Base-by-base conservation (phyloP, 1,140 invertebrate species). In the Vanessa atalanta region DNA sequence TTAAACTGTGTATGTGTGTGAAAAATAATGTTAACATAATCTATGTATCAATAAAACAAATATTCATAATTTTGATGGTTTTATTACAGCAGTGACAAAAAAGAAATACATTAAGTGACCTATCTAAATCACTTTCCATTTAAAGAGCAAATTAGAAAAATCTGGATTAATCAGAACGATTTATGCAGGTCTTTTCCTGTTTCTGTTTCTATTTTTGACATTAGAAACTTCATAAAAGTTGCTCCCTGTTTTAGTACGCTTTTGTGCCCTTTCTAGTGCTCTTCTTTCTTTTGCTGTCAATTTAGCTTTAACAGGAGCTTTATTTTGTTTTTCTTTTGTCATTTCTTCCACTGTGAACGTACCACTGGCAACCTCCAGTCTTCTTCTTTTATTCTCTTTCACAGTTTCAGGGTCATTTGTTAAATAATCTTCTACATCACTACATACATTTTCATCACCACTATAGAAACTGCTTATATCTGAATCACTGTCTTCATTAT, bases 221-320 rank as follows among this genome's bases (percentile, higher is more conserved):
- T 99, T 98, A 4, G 96, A 94, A 37, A 96, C 95, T 93, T 98
- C 96, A 90, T 99, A 99, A 87, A 99, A 99, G 92, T 98, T 97
- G 84, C 96, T 97, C 73, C 98, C 98, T 77, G 97, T 96, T 84
- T 98, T 98, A 88, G 97, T 98, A 4, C 96, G 93, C 85, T 96
- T 97, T 75, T 94, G 93, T 20, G 95, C 94, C 69, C 97, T 94
- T 78, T 98, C 96, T 15, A 96, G 72, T 9, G 95, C 96, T 82
- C 97, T 94, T 78, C 95, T 95, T 83, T 97, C 94, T 92, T 97
- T 98, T 69, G 96, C 96, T 13, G 95, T 97, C 53, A 97, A 83
- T 79, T 95, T 95, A 55, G 87, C 93, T 51, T 83, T 86, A 47
- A 85, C 87, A 23, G 77, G 79, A 9, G 55, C 72, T 72, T 87